Conservation (phyloP, 2,113 vertebrate species). For the Parotia lawesii region DNA sequence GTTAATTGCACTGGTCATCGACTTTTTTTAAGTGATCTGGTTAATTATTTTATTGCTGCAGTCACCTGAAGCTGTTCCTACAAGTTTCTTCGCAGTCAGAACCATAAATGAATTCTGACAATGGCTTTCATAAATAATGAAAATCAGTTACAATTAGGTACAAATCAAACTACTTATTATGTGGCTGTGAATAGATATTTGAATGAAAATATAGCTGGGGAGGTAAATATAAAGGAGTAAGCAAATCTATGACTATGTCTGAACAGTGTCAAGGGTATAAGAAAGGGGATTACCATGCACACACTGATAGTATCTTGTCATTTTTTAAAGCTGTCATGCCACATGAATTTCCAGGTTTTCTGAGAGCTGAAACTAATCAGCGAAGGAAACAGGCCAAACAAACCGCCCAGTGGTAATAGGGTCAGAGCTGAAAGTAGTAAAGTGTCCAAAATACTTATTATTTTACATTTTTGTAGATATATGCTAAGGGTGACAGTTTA, state of each 20-base stretch:
- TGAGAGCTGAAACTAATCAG: background rate
- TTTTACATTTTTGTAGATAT: background rate
- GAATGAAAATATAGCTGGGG: conserved; percentile 8
- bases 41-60: conserved; percentile 60
- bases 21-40: conserved; percentile 29
- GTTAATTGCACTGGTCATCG: background rate
- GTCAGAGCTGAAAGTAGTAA: background rate
- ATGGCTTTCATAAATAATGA: conserved; percentile 66
- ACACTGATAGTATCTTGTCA: background rate
- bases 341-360: background rate
- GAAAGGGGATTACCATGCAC: background rate
- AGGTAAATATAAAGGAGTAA: background rate
- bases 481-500: background rate
- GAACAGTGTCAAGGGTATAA: background rate
- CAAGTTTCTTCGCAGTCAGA: conserved; percentile 45
- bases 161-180: conserved; percentile 67
- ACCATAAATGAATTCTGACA: conserved; percentile 66
- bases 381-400: conserved; percentile 26
- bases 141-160: conserved; percentile 66
- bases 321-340: background rate
- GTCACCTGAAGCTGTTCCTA: conserved; percentile 27
- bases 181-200: conserved; percentile 17
- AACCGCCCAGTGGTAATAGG: background rate
- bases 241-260: background rate
- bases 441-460: background rate